Base-by-base conservation (phyloP, 2,888 invertebrate genomes). In the Agrypnus murinus region DNA sequence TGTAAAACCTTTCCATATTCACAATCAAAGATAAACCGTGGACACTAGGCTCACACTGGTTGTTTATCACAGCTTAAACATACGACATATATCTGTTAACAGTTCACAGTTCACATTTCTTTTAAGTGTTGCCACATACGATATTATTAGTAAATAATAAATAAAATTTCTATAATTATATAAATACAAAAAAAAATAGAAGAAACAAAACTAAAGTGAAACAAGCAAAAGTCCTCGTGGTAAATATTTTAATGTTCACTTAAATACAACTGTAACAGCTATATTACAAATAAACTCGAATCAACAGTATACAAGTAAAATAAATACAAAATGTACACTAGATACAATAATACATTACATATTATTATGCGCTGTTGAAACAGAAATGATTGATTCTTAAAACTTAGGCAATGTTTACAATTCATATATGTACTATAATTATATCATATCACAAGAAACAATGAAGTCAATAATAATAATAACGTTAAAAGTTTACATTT, bases 231-330 rank as follows among this genome's bases (percentile, higher is more conserved):
- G 25, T 5, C 19, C 19, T 59, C 72, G 65, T 69, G 67, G 75
- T 77, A 75, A 77, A 74, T 75, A 67, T 75, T 83, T 25, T 81
- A 76, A 81, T 82, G 62, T 69, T 80, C 79, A 80, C 77, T 82
- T 79, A 81, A 25, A 81, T 83, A 84, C 84, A 84, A 84, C 84
- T 83, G 82, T 84, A 85, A 85, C 84, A 83, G 84, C 83, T 85
- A 84, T 84, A 75, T 82, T 84, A 84, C 84, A 85, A 84, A 84
- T 79, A 78, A 82, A 81, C 81, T 80, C 75, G 78, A 79, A 79
- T 76, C 76, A 75, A 79, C 78, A 79, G 75, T 79, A 77, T 79
- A 81, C 83, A 83, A 81, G 78, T 65, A 74, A 83, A 84, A 83
- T 83, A 84, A 83, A 83, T 83, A 84, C 82, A 74, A 53, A 72